These are phyloP conservation scores for Toxotes lorentzi DNA, from an alignment of 2,797 vertebrate genomes.

Conservation along the genomic window DNA sequence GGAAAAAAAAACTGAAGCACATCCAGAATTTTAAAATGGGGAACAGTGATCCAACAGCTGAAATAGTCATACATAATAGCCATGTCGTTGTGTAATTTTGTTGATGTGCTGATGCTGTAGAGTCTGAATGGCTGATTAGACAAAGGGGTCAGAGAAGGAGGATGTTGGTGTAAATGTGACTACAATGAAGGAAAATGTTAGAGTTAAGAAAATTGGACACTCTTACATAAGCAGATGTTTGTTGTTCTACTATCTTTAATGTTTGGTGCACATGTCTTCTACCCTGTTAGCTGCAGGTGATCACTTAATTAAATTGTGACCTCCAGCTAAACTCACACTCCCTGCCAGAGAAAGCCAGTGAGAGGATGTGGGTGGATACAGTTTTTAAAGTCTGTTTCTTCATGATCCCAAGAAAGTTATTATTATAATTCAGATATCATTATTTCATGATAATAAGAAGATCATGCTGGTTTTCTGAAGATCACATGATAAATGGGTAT, in stretches of 20 bases:
- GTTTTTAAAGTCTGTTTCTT: constrained; percentile 41
- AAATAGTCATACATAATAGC: constrained; percentile 12
- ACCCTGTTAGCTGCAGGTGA: constrained; percentile 59
- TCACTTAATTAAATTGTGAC: constrained; percentile 70
- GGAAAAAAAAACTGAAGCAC: constrained; percentile 39
- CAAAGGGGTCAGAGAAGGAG: not conserved
- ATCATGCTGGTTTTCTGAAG: constrained; percentile 36
- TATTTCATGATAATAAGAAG: constrained; percentile 45
- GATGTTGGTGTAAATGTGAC: constrained; percentile 7
- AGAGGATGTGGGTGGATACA: constrained; percentile 40
- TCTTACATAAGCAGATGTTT: constrained; percentile 5
- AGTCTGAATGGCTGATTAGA: constrained; percentile 42
- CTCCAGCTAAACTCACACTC: constrained; percentile 51
- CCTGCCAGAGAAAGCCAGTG: constrained; percentile 25
- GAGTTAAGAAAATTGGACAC: constrained; percentile 17
- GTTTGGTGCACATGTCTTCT: constrained; percentile 9
- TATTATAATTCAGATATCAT: constrained; percentile 36
- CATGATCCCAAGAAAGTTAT: constrained; percentile 37
- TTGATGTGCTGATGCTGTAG: constrained; percentile 37
- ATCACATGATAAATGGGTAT: constrained; percentile 28
- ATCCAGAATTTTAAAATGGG: constrained; percentile 4
- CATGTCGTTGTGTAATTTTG: constrained; percentile 37
- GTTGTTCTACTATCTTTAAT: constrained; percentile 29
- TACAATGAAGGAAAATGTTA: constrained; percentile 26
- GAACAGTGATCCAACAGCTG: constrained; percentile 30